These are phyloP conservation scores for Lingula anatina DNA, from an alignment of 2,888 invertebrate species.

Conservation along the genomic window DNA sequence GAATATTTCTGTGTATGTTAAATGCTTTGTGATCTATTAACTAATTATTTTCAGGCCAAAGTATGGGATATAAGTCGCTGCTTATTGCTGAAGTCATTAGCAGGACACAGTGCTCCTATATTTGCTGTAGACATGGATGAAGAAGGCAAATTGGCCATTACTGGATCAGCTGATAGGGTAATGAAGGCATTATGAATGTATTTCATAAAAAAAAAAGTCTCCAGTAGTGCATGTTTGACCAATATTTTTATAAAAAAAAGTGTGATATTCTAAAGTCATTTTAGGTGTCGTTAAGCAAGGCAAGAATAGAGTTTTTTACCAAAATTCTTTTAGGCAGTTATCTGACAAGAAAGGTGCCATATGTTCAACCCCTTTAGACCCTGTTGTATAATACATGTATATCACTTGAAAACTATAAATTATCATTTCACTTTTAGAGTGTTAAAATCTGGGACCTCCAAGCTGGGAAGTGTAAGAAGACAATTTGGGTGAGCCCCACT, in stretches of 20 bases:
- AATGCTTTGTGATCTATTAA: no score
- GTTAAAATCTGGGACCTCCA: slow-evolving; percentile 35
- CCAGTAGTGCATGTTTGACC: not conserved
- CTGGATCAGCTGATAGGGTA: slow-evolving; percentile 47
- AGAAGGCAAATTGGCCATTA: slow-evolving; percentile 27
- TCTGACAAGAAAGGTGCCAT: no score
- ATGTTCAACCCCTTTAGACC: not conserved
- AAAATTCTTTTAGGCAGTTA: no score
- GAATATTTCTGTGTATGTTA: no score
- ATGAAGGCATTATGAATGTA: not conserved
- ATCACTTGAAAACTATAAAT: no score
- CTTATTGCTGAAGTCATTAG: slow-evolving; percentile 23
- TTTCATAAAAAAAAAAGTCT: not conserved
- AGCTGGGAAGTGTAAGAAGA: slow-evolving; percentile 26
- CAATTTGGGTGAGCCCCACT: slow-evolving; percentile 33
- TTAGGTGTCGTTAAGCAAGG: no score
- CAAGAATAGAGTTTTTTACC: no score
- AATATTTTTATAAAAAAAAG: no score
- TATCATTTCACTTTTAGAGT: no score
- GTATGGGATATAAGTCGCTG: slow-evolving; percentile 44
- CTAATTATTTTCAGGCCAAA: slow-evolving; percentile 33
- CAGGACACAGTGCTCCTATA: slow-evolving; percentile 37
- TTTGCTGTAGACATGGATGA: slow-evolving; percentile 42
- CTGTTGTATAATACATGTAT: not conserved
- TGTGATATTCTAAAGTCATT: no score